Conservation (phyloP, 2,888 invertebrate species). For the Polietes domitor region DNA sequence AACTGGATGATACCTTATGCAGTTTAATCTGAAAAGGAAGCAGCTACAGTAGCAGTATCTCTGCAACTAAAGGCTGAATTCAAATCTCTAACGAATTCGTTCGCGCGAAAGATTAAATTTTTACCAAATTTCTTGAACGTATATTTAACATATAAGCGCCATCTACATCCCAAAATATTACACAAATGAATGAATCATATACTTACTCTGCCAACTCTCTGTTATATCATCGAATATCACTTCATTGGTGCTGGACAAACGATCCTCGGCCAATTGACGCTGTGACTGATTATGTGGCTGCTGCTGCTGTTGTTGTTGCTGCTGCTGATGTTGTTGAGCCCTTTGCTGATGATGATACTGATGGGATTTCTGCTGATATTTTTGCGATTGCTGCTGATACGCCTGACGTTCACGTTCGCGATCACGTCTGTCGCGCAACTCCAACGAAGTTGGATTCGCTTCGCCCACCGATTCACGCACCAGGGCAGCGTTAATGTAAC, state of each 20-base stretch:
- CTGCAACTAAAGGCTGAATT: too few species aligned
- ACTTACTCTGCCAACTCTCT: slow-evolving; percentile 89
- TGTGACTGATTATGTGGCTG: slow-evolving; percentile 69
- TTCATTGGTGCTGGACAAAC: slow-evolving; percentile 87
- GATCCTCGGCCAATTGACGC: slow-evolving; percentile 77
- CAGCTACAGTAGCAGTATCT: too few species aligned
- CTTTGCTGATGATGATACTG: slow-evolving; percentile 55
- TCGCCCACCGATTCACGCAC: slow-evolving; percentile 61
- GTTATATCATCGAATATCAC: slow-evolving; percentile 93
- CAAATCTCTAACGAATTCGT: too few species aligned
- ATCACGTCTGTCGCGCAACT: slow-evolving; percentile 69
- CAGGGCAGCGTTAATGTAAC: slow-evolving; percentile 59
- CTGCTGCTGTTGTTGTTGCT: slow-evolving; percentile 64
- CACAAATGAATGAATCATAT: background rate
- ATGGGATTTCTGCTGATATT: slow-evolving; percentile 49
- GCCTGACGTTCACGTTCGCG: slow-evolving; percentile 63
- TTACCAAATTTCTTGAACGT: too few species aligned
- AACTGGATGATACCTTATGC: too few species aligned
- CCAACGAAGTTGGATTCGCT: slow-evolving; percentile 51
- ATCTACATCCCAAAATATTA: background rate
- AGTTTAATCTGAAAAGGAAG: too few species aligned
- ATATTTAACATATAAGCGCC: background rate
- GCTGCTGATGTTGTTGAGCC: slow-evolving; percentile 45
- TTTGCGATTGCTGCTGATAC: slow-evolving; percentile 50
- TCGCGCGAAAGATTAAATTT: too few species aligned